These are phyloP conservation scores for Scrobipalpa costella DNA, from an alignment of 2,888 invertebrate species.

Conservation along the genomic window DNA sequence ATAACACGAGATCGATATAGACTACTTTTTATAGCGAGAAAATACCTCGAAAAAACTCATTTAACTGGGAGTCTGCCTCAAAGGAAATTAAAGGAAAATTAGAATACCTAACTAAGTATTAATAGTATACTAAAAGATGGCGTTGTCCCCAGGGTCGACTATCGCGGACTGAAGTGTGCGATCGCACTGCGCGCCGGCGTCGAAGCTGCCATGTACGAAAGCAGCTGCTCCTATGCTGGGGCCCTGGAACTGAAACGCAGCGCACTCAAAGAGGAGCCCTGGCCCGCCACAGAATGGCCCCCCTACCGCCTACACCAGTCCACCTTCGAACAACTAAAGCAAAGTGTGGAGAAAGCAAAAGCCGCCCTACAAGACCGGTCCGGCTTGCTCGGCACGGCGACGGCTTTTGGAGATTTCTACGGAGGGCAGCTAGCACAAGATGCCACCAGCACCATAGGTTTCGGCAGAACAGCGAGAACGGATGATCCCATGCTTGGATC, in stretches of 20 bases:
- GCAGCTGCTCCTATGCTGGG: conserved; percentile 95
- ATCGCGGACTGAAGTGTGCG: conserved; percentile 69
- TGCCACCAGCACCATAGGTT: conserved; percentile 60
- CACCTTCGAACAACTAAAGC: conserved; percentile 94
- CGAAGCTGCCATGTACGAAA: conserved; percentile 91
- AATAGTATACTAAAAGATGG: background rate
- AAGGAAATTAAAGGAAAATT: no score
- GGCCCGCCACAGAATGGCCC: conserved; percentile 86
- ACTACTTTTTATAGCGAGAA: no score
- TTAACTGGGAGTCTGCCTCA: no score
- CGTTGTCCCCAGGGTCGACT: conserved; percentile 58
- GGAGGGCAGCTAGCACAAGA: conserved; percentile 77
- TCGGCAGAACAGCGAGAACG: conserved; percentile 61
- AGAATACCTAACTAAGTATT: no score
- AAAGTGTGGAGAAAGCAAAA: conserved; percentile 94
- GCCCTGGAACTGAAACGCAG: conserved; percentile 89
- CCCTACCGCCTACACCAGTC: conserved; percentile 91
- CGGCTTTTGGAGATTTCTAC: conserved; percentile 86
- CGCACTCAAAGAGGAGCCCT: conserved; percentile 79
- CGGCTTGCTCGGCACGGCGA: conserved; percentile 85
- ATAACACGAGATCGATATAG: no score
- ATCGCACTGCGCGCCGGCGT: conserved; percentile 64
- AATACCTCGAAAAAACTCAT: no score
- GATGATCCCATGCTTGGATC: conserved; percentile 73
- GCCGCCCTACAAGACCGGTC: conserved; percentile 89